Evolutionary conservation across 37 sponge, comb jelly and placozoan genomes (phyloP), one percentile per base, ranked within the genome.

Genomic region (Diacarnus erythraeanus): DNA sequence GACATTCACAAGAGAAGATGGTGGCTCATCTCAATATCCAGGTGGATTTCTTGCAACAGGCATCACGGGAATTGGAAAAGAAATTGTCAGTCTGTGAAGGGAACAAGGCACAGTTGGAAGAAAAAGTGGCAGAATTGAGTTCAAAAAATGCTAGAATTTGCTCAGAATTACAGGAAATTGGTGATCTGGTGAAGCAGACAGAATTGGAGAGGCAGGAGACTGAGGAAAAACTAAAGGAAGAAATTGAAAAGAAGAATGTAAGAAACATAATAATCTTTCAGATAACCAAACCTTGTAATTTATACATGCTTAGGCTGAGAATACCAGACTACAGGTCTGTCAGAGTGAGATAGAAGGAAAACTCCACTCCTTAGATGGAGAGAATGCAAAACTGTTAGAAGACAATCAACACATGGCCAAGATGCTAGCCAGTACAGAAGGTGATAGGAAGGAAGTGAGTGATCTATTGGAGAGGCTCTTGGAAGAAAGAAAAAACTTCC

Each of bases 11-110:
- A 59, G 99, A 96, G 29, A 84, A 84, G 70, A 87, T 94, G 77
- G 86, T 96, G 39, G 96, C 97, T n/a, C 99, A 99, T 61, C 86
- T 99, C 39, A 99, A 94, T 57, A 84, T 99, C 5, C 99, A 97
- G 91, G 88, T 96, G 44, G 97, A 98, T 43, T 94, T 94, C 74
- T 86, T 98, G 22, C 96, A 95, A 67, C 91, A 99, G 42, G 81
- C 93, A 12, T 29, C 54, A 23, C 91, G 86, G 59, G 92, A 96
- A 75, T 68, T 98, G 78, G 97, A 94, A 57, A 66, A 44, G 21
- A 81, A 86, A 51, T 79, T 96, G 59, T 30, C 80, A 1, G 83
- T 51, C 10, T 72, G 77, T 21, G 83, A 88, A 30, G 51, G 65
- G 3, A 59, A 56, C 29, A 82, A 81, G 23, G 42, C 77, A 25